Base-by-base conservation (phyloP, 2,888 invertebrate species). In the Lepidocyrtinus sp. region DNA sequence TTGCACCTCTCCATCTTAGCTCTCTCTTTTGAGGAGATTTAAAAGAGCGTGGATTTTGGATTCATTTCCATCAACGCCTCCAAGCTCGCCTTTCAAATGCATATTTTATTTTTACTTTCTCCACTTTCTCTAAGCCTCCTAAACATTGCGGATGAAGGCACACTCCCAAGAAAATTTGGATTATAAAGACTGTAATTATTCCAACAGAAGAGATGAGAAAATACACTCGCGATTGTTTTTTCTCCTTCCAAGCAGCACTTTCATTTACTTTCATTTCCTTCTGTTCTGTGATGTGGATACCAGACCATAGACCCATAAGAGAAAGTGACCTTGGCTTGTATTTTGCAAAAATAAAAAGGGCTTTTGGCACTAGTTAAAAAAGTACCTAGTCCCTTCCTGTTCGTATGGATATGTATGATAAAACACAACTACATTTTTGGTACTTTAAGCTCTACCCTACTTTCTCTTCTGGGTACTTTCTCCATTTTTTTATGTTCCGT, bases 1-100 rank as follows among this genome's bases (percentile, higher is more conserved):
- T 69, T 75, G 55, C 55, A 45, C 17, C 25, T 36, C 26, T 70
- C 26, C 7, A n/a, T 3, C 25, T 55, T 2, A 67, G 19, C 64
- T 26, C 50, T 55, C 68, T 24, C 12, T 50, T 55, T 22, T 25
- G 25, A 50, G 1, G 3, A 27, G 19, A 7, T 9, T 36, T 12
- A 7, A 5, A 7, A 12, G 5, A 7, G 36, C 5, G 12, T 36
- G 5, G 5, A 36, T 36, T 7, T 36, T 36, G 5, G 5, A 36
- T 36, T 36, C 36, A 36, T 36, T 36, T 7, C 12, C 36, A n/a
- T n/a, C n/a, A n/a, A n/a, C n/a, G n/a, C n/a, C n/a, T n/a, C n/a
- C n/a, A n/a, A n/a, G n/a, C n/a, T n/a, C n/a, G n/a, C n/a, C n/a
- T n/a, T n/a, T n/a, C n/a, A n/a, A n/a, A n/a, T n/a, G n/a, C n/a